phyloP scores from a whole-genome alignment of 2,113 vertebrate species.

The Coregonus clupeaformis region DNA sequence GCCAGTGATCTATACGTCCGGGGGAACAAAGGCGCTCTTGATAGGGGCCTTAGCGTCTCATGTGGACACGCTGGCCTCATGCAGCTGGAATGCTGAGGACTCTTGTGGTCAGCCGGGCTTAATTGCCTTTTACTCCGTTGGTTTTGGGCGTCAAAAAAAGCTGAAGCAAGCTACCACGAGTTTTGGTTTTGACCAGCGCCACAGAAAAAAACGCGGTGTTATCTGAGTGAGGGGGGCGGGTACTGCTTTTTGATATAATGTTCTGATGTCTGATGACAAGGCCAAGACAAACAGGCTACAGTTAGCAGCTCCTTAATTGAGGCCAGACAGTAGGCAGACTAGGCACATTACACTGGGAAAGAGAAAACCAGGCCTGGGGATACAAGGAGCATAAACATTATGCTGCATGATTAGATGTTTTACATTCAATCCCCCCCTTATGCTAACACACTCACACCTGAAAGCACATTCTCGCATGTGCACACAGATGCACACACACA shows the following conservation, averaged over 20 bases:
- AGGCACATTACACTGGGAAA: constrained; percentile 28
- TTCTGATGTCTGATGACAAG: constrained; percentile 21
- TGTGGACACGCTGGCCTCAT: constrained; percentile 55
- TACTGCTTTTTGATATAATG: constrained; percentile 45
- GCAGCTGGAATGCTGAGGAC: constrained; percentile 59
- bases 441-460: constrained; percentile 8
- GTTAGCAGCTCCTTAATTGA: constrained; percentile 51
- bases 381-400: constrained; percentile 43
- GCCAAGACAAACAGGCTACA: constrained; percentile 70
- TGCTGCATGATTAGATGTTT: constrained; percentile 26
- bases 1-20: constrained; percentile 33
- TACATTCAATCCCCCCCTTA: neutral
- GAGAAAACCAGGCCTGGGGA: neutral
- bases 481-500: neutral
- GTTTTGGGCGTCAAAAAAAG: constrained; percentile 59
- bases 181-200: constrained; percentile 45
- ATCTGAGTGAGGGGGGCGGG: constrained; percentile 20
- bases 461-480: neutral
- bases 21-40: constrained; percentile 61
- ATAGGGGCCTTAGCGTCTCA: constrained; percentile 56
- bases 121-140: constrained; percentile 38
- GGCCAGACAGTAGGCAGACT: constrained; percentile 22
- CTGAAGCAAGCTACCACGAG: constrained; percentile 42
- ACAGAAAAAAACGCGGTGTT: constrained; percentile 60
- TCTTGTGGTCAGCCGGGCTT: constrained; percentile 44